Conservation (phyloP, 2,888 invertebrate genomes). For the Masnerella sp. region DNA sequence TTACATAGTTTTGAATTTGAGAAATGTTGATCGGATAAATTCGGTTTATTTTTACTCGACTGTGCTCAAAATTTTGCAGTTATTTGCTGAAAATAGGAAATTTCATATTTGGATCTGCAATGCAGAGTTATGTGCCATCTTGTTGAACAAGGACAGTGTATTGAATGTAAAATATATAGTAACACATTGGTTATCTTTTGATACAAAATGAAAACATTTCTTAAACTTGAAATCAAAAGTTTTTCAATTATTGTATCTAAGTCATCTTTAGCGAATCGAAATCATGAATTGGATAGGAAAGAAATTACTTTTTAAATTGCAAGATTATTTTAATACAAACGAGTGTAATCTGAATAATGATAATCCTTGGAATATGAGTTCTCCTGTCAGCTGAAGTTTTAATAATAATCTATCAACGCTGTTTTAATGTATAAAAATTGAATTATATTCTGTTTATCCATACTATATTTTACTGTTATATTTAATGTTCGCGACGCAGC, state of each 20-base stretch:
- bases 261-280: not conserved
- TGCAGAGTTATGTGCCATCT: constrained; percentile 13
- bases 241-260: not conserved
- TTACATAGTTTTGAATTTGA: not conserved
- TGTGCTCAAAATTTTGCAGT: too few species aligned
- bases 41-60: too few species aligned
- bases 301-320: not conserved
- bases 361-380: not conserved
- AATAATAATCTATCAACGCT: not conserved
- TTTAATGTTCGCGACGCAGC: constrained; percentile 9
- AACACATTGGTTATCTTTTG: constrained; percentile 4
- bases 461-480: constrained; percentile 18
- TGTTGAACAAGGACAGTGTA: constrained; percentile 1
- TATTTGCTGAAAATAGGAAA: too few species aligned
- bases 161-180: constrained; percentile 19
- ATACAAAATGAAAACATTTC: constrained; percentile 15
- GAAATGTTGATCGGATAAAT: too few species aligned
- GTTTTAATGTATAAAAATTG: constrained; percentile 17
- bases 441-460: constrained; percentile 21
- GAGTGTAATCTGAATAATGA: not conserved
- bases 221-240: constrained; percentile 19
- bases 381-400: constrained; percentile 2
- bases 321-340: constrained; percentile 1
- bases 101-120: not conserved
- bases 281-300: not conserved